Evolutionary conservation across 2,888 invertebrate genomes (phyloP).

Genomic region (Amblyteles armatorius): DNA sequence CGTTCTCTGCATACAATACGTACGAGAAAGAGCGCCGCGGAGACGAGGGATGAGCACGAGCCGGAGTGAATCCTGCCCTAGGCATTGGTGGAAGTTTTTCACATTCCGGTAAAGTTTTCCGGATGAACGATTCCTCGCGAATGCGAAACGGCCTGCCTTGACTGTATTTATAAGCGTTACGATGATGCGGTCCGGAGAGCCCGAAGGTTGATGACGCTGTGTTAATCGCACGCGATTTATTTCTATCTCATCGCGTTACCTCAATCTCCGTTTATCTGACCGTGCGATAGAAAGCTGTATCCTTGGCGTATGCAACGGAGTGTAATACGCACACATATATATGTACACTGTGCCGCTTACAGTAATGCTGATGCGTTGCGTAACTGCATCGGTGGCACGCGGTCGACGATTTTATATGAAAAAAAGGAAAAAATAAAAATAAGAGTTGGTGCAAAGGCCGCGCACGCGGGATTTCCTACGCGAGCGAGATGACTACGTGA

Average conservation of each 20-base stretch:
- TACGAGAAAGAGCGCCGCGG: background rate
- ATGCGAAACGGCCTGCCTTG: too few species aligned
- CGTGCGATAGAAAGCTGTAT: constrained; percentile 61
- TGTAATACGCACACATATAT: constrained; percentile 26
- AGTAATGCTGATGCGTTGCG: constrained; percentile 57
- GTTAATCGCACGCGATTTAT: constrained; percentile 50
- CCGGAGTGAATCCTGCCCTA: background rate
- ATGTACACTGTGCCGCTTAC: constrained; percentile 38
- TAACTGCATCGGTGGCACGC: constrained; percentile 48
- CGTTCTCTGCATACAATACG: constrained; percentile 16
- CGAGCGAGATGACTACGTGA: constrained; percentile 50
- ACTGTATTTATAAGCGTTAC: too few species aligned
- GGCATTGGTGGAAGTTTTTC: background rate
- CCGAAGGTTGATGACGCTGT: constrained; percentile 43
- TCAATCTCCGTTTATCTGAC: constrained; percentile 54
- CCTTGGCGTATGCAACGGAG: constrained; percentile 51
- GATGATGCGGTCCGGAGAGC: background rate
- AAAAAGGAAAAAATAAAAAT: constrained; percentile 24
- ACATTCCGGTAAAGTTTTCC: too few species aligned
- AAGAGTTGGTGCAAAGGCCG: constrained; percentile 23
- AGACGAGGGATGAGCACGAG: background rate
- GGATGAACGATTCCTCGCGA: too few species aligned
- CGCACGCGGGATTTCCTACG: constrained; percentile 45
- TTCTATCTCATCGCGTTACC: constrained; percentile 51
- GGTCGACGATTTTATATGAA: constrained; percentile 45